Evolutionary conservation across 2,113 vertebrate genomes (phyloP), one percentile per base, ranked within the genome.

Genomic region (pig (Sus scrofa)): DNA sequence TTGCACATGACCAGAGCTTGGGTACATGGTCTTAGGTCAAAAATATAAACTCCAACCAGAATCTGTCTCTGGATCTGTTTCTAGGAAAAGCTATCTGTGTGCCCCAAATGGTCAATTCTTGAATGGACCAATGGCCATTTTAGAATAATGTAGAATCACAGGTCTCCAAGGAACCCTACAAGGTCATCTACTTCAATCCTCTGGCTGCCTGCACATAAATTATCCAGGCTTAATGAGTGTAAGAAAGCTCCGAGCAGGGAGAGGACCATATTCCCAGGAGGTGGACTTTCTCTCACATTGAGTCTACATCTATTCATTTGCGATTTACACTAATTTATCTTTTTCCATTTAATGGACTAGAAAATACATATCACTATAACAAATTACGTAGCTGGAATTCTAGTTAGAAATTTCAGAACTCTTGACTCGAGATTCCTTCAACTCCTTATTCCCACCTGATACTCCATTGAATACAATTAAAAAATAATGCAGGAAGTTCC

Each of bases 81-180:
- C 89, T 86, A 91, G 82, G 34, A 63, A 91, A 86, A 89, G 65
- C 22, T 44, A 34, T 54, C 39, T 16, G 0, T 60, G 44, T 82
- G 32, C 44, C 62, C 88, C 75, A 84, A 95, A 70, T 92, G 84
- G 88, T 58, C 60, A 90, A 65, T 92, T 96, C 70, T 85, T 27
- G 44, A 92, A 92, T 88, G 65, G 89, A 94, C 2, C 3, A 19
- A 90, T 94, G 91, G 84, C 90, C 67, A 92, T 52, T 18, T 52
- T 89, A 67, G 56, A 96, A 89, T 90, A 94, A 97, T 60, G 86
- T 15, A 94, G 65, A 87, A 56, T 84, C 18, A 62, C 32, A 14
- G 11, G 10, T 91, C 84, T 82, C 87, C 18, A 62, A 84, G 78
- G 95, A 83, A 37, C 3, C 20, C n/a, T 81, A 54, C 52, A 77